These are phyloP conservation scores for Choristoneura rosaceana DNA, from an alignment of 2,888 invertebrate species.

Conservation along the genomic window DNA sequence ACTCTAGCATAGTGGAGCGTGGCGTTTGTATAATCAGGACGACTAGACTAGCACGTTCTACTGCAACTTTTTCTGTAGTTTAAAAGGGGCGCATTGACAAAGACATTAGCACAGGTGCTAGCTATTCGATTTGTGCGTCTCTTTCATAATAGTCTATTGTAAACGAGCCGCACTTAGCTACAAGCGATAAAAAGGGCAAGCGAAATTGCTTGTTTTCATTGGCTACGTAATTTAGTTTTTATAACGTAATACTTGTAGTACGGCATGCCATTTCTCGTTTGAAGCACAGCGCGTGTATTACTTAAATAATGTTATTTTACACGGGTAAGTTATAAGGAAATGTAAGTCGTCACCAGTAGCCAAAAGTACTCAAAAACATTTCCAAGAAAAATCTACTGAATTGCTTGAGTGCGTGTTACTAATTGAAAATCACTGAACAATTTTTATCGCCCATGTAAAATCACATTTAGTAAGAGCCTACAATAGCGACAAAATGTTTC, in stretches of 20 bases:
- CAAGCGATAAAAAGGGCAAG: constrained; percentile 5
- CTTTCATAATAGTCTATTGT: background rate
- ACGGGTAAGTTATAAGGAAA: background rate
- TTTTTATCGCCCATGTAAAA: background rate
- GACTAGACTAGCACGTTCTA: constrained; percentile 5
- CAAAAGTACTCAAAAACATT: too few relatives aligned
- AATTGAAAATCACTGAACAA: background rate
- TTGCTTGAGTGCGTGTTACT: background rate
- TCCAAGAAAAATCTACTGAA: background rate
- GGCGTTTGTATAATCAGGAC: background rate
- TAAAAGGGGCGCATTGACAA: background rate
- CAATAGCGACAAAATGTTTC: background rate
- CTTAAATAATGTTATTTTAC: background rate
- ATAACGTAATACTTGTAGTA: background rate
- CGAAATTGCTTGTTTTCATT: background rate
- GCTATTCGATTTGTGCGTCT: background rate
- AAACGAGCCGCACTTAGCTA: background rate
- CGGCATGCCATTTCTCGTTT: background rate
- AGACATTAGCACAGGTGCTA: background rate
- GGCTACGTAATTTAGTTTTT: background rate
- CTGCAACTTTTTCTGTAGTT: background rate
- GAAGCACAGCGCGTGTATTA: background rate
- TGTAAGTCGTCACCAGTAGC: background rate
- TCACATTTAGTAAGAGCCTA: background rate
- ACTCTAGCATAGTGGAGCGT: background rate